These are phyloP conservation scores for Oreamnos americanus DNA, from an alignment of 2,113 vertebrate species.

Conservation along the genomic window DNA sequence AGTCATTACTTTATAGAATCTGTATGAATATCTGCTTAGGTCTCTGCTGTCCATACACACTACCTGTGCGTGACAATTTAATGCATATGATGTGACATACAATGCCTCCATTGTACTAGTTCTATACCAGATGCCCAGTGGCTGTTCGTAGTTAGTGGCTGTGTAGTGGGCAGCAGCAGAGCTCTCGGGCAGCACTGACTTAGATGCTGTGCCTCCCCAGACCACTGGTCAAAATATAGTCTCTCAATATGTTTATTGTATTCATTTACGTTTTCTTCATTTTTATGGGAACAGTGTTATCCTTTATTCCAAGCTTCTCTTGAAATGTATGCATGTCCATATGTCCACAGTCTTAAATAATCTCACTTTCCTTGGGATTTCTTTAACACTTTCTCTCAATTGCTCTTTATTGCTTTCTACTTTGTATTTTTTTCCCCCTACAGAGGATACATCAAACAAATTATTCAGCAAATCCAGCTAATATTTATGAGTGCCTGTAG, in stretches of 20 bases:
- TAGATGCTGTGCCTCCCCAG: neutral
- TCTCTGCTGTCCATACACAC: neutral
- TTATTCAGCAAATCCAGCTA: neutral
- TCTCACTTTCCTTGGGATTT: constrained; percentile 6
- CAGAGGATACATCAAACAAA: neutral
- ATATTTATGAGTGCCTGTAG: neutral
- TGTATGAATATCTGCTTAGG: neutral
- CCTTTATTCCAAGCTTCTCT: neutral
- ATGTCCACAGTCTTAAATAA: neutral
- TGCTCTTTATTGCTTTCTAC: neutral
- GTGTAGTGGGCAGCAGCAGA: neutral
- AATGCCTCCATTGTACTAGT: neutral
- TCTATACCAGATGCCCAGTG: neutral
- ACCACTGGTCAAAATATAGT: neutral
- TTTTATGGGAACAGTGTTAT: neutral
- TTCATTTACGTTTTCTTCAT: neutral
- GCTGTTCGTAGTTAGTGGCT: neutral
- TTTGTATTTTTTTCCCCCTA: neutral
- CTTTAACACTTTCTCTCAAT: neutral
- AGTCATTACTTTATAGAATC: neutral
- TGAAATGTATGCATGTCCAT: neutral
- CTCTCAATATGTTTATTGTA: neutral
- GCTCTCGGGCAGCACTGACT: neutral
- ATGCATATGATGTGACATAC: neutral
- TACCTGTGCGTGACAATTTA: neutral